Percentiles rank a stretch among this genome's conserved stretches.
These are phyloP conservation scores for Mola mola DNA, from an alignment of 2,113 vertebrate genomes.

Conservation along the genomic window DNA sequence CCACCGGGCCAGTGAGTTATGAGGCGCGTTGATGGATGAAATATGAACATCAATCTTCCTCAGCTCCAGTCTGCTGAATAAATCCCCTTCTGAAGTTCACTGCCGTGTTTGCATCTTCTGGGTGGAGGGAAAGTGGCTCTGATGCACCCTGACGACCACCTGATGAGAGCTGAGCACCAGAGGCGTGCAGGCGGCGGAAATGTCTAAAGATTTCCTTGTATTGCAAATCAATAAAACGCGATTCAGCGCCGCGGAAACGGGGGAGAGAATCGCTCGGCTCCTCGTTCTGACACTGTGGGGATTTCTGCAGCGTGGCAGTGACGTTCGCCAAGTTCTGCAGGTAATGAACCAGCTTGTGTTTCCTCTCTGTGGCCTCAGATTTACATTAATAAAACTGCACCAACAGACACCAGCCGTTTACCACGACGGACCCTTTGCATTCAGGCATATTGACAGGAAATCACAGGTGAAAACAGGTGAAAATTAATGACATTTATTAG, in stretches of 20 bases:
- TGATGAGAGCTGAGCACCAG: constrained; percentile 19
- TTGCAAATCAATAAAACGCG: constrained; percentile 45
- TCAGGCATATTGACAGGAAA: too few relatives aligned
- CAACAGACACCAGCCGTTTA: too few relatives aligned
- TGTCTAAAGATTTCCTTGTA: constrained; percentile 29
- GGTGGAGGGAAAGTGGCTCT: background rate
- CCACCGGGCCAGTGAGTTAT: constrained; percentile 62
- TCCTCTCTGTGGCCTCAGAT: constrained; percentile 14
- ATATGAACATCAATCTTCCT: constrained; percentile 76
- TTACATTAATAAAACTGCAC: too few relatives aligned
- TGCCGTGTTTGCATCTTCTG: constrained; percentile 51
- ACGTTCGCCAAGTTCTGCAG: constrained; percentile 29
- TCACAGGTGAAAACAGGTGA: too few relatives aligned
- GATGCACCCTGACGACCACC: constrained; percentile 5
- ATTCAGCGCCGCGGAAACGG: constrained; percentile 22
- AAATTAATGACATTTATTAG: too few relatives aligned
- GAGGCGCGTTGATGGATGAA: constrained; percentile 73
- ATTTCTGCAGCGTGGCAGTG: background rate
- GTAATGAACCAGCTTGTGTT: constrained; percentile 29
- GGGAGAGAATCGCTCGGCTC: too few relatives aligned
- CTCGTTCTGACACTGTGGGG: background rate
- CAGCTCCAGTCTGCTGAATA: constrained; percentile 64
- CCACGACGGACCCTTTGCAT: too few relatives aligned
- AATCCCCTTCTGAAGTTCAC: constrained; percentile 66
- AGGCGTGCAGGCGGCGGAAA: constrained; percentile 4